phyloP scores from a whole-genome alignment of 2,888 invertebrate species.

The Synanthedon tipuliformis region DNA sequence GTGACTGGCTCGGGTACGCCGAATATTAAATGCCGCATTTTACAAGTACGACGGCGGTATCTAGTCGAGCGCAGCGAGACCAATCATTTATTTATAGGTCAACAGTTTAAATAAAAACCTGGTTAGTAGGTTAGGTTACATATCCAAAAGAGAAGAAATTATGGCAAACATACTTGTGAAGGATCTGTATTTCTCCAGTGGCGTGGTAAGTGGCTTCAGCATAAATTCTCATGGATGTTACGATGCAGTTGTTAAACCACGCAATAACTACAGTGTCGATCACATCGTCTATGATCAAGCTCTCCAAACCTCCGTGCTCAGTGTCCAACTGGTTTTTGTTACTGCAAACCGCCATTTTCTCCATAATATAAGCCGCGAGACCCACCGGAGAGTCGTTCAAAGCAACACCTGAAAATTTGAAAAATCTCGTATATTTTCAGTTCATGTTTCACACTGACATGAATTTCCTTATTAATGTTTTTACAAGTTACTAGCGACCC shows the following conservation, averaged over 20 bases:
- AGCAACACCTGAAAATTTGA: constrained; percentile 68
- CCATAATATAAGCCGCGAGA: constrained; percentile 87
- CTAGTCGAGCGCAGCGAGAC: too few relatives aligned
- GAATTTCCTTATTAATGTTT: too few relatives aligned
- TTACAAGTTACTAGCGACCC: too few relatives aligned
- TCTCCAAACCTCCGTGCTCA: constrained; percentile 75
- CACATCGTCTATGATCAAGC: constrained; percentile 76
- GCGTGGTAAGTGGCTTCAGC: constrained; percentile 65
- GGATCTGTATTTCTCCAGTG: constrained; percentile 18
- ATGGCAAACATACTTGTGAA: constrained; percentile 7
- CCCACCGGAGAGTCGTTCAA: constrained; percentile 84
- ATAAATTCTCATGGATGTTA: constrained; percentile 81
- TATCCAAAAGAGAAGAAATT: too few relatives aligned
- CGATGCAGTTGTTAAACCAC: constrained; percentile 82
- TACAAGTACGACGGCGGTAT: too few relatives aligned
- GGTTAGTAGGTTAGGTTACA: too few relatives aligned
- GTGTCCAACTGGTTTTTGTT: constrained; percentile 68
- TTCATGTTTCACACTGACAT: too few relatives aligned
- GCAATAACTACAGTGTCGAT: constrained; percentile 86
- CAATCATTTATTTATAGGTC: too few relatives aligned
- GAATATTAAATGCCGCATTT: too few relatives aligned
- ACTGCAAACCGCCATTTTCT: constrained; percentile 83
- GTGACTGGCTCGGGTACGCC: too few relatives aligned
- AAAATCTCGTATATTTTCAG: too few relatives aligned
- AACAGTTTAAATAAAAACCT: too few relatives aligned